Base-by-base conservation (phyloP, 2,113 vertebrate genomes). In the Alces alces region DNA sequence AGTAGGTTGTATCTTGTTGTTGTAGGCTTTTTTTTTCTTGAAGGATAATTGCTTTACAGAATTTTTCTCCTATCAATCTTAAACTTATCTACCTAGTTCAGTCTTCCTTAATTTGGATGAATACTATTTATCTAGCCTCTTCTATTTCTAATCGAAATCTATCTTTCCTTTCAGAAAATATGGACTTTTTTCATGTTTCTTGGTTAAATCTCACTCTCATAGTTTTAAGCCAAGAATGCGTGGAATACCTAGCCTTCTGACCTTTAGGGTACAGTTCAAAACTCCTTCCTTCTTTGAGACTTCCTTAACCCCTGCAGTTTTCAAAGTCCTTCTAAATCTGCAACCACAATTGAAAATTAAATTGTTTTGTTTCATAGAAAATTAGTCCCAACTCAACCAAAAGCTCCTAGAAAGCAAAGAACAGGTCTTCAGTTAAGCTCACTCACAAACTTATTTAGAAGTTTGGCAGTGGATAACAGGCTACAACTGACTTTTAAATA, bases 331-430 rank as follows among this genome's bases (percentile, higher is more conserved):
- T 92, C 19, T 86, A 89, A 89, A 80, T 39, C 58, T 79, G 61
- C 28, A 60, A 13, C 52, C 64, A 88, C 43, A 86, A 80, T 1
- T 89, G 39, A 70, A 90, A 94, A 83, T 36, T 76, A 89, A 93
- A 91, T 36, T 84, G 50, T 55, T 45, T 61, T 83, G 25, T 90
- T 93, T 82, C 54, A 90, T n/a, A 27, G 64, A 95, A 45, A 83
- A 91, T 55, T 78, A 85, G 55, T 66, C 83, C 64, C 83, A 92
- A 89, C 43, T 92, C 73, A 39, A 96, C 36, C 79, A 95, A 93
- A 93, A 93, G 14, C 15, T 83, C 21, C 85, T n/a, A 95, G n/a
- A 86, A 92, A 61, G 39, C 58, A 79, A 95, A 86, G 33, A 89
- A 47, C 17, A 60, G 14, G 28, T 89, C 54, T 97, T 86, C 43